Evolutionary conservation across 2,888 invertebrate genomes (phyloP), one percentile per base, ranked within the genome.

Genomic region (Bombylius discolor): DNA sequence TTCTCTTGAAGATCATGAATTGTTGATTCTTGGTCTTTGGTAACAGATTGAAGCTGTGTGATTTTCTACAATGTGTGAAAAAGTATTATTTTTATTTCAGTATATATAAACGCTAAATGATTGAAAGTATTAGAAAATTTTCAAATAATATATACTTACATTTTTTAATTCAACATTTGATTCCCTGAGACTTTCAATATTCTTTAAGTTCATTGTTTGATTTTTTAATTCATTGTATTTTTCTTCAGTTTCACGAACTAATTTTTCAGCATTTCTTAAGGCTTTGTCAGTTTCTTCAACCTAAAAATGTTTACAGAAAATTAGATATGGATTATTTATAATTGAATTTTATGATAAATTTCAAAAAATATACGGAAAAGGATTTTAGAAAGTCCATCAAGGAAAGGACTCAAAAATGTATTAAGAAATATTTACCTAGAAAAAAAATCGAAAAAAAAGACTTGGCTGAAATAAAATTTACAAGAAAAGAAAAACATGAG

Each of bases 1-100:
- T 62, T 61, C 7, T 62, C 60, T 31, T 62, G 61, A 5, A 61
- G 39, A 46, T 62, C 61, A 13, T 33, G 51, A 31, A 62, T 60
- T 51, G 51, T 59, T 5, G 48, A n/a, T 42, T 62, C 62, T 39
- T 60, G 58, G 23, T 62, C 61, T 57, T 60, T 60, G 11, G 54
- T 60, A 13, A 56, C 51, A 11, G 55, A 47, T 52, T 62, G 58
- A 4, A 61, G 49, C 51, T 59, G 57, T 8, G 50, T 23, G 9
- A 62, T 60, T 62, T 60, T 62, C 62, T 62, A 31, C 14, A 44
- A 47, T 5, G 48, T 34, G 52, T 23, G 23, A 55, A 32, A 52
- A 48, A 33, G 23, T 13, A n/a, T 31, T 47, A 49, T 34, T 49
- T 51, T n/a, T 32, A 31, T n/a, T 5, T 23, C 5, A 47, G 8